A percentile compares a stretch with the other conserved stretches of the same genome.
Conservation (phyloP, 2,888 invertebrate genomes). For the Eupithecia subumbrata region DNA sequence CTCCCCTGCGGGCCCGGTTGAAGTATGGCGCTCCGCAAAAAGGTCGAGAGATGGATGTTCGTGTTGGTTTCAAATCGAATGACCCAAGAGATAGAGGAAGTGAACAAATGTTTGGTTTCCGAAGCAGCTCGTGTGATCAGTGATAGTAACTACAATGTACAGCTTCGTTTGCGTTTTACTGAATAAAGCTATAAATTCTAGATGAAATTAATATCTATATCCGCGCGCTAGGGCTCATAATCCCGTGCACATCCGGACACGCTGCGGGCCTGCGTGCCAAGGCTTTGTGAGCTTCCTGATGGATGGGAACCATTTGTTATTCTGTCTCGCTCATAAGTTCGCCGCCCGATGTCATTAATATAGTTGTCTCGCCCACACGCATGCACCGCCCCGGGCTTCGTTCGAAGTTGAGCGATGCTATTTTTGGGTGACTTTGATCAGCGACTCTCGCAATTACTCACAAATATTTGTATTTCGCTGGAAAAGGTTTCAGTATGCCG, state of each 20-base stretch:
- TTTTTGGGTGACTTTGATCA: neutral
- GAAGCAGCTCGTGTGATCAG: no score
- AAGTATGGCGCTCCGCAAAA: no score
- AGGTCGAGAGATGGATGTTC: no score
- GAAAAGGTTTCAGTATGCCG: no score
- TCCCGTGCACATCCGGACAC: constrained; percentile 22
- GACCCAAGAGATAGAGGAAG: no score
- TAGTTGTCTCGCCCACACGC: constrained; percentile 21
- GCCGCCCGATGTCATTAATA: constrained; percentile 53
- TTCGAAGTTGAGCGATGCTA: constrained; percentile 22
- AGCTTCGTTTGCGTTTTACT: constrained; percentile 10
- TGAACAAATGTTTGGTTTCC: no score
- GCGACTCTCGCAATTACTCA: no score
- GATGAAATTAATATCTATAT: constrained; percentile 26
- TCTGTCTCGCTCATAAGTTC: constrained; percentile 54
- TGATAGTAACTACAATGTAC: no score
- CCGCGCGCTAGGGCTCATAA: constrained; percentile 30
- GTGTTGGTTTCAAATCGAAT: no score
- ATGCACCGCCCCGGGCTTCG: neutral
- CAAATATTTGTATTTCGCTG: no score
- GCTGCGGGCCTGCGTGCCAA: constrained; percentile 42
- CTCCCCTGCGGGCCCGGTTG: no score
- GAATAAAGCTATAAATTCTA: constrained; percentile 10
- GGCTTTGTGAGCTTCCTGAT: constrained; percentile 55
- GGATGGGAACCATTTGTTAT: constrained; percentile 57